Evolutionary conservation across 2,797 vertebrate species (phyloP).

Genomic region (Synaphobranchus kaupii): DNA sequence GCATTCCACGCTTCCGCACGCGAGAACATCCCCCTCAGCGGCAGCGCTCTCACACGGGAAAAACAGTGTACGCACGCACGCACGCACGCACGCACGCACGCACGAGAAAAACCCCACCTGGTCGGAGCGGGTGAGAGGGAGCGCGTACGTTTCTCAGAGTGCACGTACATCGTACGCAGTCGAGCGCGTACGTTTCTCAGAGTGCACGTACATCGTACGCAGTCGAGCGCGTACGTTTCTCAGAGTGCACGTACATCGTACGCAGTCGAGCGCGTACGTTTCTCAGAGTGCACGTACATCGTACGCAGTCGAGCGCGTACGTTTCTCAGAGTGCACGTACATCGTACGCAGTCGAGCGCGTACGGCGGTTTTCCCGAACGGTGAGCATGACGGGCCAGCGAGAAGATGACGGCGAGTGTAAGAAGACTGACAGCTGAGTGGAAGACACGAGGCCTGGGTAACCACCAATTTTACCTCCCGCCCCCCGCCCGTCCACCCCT

Average conservation of each 20-base stretch:
- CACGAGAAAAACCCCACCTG: not conserved
- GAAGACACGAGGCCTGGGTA: not conserved
- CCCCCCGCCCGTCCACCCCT: not conserved
- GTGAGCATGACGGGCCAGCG: not conserved
- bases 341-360: no score
- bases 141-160: not conserved
- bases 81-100: not conserved
- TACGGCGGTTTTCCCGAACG: not conserved
- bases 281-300: not conserved
- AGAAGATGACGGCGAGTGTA: not conserved
- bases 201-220: no score
- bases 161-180: not conserved
- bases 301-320: not conserved
- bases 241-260: not conserved
- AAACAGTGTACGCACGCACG: no score
- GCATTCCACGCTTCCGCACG: conserved; percentile 57
- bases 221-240: not conserved
- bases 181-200: not conserved
- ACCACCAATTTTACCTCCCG: not conserved
- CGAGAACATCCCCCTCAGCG: not conserved
- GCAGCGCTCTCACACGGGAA: not conserved
- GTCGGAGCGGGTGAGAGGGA: not conserved
- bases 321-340: not conserved
- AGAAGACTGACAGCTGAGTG: not conserved
- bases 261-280: not conserved